Base-by-base conservation (phyloP, 1,140 invertebrate species). In the Mya arenaria region DNA sequence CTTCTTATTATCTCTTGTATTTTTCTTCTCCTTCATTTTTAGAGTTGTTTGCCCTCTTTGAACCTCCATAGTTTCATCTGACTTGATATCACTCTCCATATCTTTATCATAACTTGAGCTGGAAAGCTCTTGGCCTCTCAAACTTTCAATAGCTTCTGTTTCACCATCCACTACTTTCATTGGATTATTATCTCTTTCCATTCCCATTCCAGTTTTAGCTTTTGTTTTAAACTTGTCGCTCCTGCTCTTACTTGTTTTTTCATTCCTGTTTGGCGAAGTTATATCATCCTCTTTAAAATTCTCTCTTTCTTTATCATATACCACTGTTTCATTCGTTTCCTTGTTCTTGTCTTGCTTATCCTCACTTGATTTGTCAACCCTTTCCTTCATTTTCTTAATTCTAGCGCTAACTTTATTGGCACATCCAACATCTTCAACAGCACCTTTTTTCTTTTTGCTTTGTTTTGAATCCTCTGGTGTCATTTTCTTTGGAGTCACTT, bases 401-500 rank as follows among this genome's bases (percentile, higher is more conserved):
- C 71, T 55, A 84, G 36, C 37, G 36, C 19, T 34, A 34, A 19
- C 8, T 69, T 79, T 37, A 37, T 44, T 73, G 13, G 36, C 37
- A 23, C 37, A 56, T 28, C 36, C 56, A 37, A 19, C 60, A 32
- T 62, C 39, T 13, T 65, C 48, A n/a, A n/a, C n/a, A n/a, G n/a
- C n/a, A 34, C 34, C 34, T 44, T 69, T 63, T 36, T 78, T 78
- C 30, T 62, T 68, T 30, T 66, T 72, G n/a, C n/a, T 30, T 23
- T 6, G 13, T 44, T 73, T 72, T n/a, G n/a, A 60, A 55, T 60
- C 52, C 74, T 80, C 69, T 17, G 44, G 60, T 68, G 69, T 52
- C 34, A 63, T 25, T 44, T 87, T 88, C 72, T 87, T 87, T 1
- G 87, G 87, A 3, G 84, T 83, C 15, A 71, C 55, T 34, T 86